phyloP scores from a whole-genome alignment of 2,113 vertebrate genomes.

The Murina feae region DNA sequence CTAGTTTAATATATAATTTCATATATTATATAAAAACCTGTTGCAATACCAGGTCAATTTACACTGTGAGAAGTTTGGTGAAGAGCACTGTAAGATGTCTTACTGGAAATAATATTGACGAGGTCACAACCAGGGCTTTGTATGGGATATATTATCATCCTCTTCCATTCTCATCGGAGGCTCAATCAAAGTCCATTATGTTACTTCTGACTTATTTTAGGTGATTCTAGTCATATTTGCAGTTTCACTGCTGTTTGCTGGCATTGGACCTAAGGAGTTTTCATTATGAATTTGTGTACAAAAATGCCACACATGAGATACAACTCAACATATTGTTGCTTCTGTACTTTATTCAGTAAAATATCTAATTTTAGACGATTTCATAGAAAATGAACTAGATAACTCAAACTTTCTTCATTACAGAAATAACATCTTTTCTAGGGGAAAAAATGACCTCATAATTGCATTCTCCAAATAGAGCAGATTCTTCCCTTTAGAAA shows the following conservation, averaged over 20 bases:
- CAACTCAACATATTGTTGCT: not conserved
- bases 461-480: not conserved
- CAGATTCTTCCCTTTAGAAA: not conserved
- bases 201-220: not conserved
- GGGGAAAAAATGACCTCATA: not conserved
- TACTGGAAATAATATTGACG: not conserved
- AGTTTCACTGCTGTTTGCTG: not conserved
- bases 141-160: not conserved
- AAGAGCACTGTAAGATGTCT: not conserved
- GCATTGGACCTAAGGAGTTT: not conserved
- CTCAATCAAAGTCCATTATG: not conserved
- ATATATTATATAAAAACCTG: not conserved
- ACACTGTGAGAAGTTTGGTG: not conserved
- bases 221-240: not conserved
- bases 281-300: not conserved
- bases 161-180: not conserved
- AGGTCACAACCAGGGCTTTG: not conserved
- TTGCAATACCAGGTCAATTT: not conserved
- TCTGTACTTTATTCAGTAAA: not conserved
- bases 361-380: not conserved
- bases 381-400: not conserved
- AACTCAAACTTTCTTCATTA: not conserved
- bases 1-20: not conserved
- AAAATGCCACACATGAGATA: not conserved
- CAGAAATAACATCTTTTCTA: not conserved